These are phyloP conservation scores for Limonius californicus DNA, from an alignment of 1,140 invertebrate genomes.

Conservation along the genomic window DNA sequence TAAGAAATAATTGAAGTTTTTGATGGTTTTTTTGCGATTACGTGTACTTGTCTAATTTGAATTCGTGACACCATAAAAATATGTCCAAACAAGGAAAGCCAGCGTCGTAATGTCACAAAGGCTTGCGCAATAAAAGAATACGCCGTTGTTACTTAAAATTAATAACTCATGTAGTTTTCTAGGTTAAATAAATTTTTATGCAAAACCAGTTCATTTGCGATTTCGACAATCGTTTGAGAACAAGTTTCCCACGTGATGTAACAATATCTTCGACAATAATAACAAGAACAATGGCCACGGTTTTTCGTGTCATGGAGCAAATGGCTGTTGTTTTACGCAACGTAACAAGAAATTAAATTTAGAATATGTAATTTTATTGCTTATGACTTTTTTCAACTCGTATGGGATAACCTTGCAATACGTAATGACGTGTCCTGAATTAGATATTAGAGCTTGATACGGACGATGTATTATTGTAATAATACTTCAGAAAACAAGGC, in stretches of 20 bases:
- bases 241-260: constrained; percentile 1
- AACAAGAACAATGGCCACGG: not conserved
- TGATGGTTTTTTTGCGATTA: too few species aligned
- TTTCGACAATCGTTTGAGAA: not conserved
- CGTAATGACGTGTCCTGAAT: not conserved
- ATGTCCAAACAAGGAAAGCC: too few species aligned
- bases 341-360: not conserved
- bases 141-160: too few species aligned
- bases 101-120: too few species aligned
- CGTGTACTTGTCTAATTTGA: too few species aligned
- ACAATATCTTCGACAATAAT: not conserved
- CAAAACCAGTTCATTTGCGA: not conserved
- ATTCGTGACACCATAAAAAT: too few species aligned
- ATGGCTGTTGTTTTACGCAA: not conserved
- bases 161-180: not conserved
- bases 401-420: not conserved
- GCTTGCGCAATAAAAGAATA: too few species aligned
- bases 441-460: not conserved
- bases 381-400: not conserved
- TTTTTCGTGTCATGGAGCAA: constrained; percentile 1
- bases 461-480: not conserved
- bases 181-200: not conserved
- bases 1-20: too few species aligned
- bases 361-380: constrained; percentile 1
- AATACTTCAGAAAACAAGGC: not conserved